Conservation (phyloP, 2,888 invertebrate genomes). For the Falcaria lacertinaria region DNA sequence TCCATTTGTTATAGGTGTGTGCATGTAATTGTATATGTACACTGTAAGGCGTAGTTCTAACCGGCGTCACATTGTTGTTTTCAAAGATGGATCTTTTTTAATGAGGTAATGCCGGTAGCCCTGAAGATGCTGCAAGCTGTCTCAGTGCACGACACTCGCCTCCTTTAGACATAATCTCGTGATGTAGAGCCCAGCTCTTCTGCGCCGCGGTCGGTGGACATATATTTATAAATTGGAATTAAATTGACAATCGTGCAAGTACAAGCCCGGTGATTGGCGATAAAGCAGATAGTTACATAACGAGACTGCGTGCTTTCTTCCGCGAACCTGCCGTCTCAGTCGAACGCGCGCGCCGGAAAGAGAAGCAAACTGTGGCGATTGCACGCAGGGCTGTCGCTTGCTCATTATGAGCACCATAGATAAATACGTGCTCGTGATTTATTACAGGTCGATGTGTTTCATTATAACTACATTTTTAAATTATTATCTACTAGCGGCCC, state of each 20-base stretch:
- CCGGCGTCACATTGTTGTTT: too few species aligned
- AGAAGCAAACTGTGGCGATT: conserved; percentile 35
- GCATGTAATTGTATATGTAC: too few species aligned
- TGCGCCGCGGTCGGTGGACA: not conserved
- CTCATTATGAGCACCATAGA: not conserved
- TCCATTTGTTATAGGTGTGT: too few species aligned
- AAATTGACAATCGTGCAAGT: conserved; percentile 32
- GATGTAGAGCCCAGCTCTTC: too few species aligned
- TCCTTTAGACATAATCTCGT: too few species aligned
- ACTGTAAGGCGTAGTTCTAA: too few species aligned
- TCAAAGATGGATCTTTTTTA: too few species aligned
- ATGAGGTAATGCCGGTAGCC: too few species aligned
- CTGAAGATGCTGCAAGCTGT: too few species aligned
- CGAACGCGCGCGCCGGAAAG: conserved; percentile 25
- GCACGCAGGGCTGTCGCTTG: conserved; percentile 38
- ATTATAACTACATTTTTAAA: not conserved
- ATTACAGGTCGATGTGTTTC: not conserved
- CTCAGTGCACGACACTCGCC: too few species aligned
- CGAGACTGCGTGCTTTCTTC: conserved; percentile 58
- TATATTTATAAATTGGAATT: conserved; percentile 19
- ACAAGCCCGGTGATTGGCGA: conserved; percentile 39
- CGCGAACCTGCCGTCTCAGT: conserved; percentile 50
- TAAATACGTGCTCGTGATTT: not conserved
- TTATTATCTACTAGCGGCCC: too few species aligned
- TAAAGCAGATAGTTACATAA: conserved; percentile 61